Percentiles rank a stretch among this genome's conserved stretches.
These are phyloP conservation scores for Thereva nobilitata DNA, from an alignment of 2,888 invertebrate genomes.

Conservation along the genomic window DNA sequence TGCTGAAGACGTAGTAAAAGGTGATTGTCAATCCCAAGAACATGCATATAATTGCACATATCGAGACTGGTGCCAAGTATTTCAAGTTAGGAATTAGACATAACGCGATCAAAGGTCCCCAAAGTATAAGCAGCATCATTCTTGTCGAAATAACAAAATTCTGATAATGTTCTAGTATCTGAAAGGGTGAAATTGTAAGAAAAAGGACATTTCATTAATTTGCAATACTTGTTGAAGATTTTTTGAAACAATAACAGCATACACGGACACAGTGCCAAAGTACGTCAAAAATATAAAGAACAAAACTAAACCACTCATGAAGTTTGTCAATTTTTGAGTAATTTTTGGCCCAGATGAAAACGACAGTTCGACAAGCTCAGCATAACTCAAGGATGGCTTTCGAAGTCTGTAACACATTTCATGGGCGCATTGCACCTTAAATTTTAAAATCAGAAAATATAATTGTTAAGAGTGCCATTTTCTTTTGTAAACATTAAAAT, in stretches of 20 bases:
- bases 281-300: constrained; percentile 80
- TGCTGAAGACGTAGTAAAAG: constrained; percentile 79
- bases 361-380: constrained; percentile 81
- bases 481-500: not conserved
- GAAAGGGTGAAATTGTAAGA: constrained; percentile 44
- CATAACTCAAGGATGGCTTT: constrained; percentile 78
- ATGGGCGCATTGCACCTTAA: constrained; percentile 82
- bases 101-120: constrained; percentile 76
- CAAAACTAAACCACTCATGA: constrained; percentile 54
- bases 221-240: constrained; percentile 71
- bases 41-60: constrained; percentile 91
- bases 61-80: constrained; percentile 88
- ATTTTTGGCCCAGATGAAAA: constrained; percentile 77
- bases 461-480: not conserved
- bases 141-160: constrained; percentile 62
- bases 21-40: constrained; percentile 84
- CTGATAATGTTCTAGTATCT: constrained; percentile 66
- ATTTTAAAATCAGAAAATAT: not conserved
- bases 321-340: constrained; percentile 65
- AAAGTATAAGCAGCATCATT: constrained; percentile 67
- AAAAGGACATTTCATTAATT: not conserved
- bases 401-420: constrained; percentile 73
- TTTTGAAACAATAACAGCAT: constrained; percentile 88
- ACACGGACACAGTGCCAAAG: constrained; percentile 96
- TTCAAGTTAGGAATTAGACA: constrained; percentile 89